Conservation (phyloP, 2,113 vertebrate species). For the Diadophis punctatus region DNA sequence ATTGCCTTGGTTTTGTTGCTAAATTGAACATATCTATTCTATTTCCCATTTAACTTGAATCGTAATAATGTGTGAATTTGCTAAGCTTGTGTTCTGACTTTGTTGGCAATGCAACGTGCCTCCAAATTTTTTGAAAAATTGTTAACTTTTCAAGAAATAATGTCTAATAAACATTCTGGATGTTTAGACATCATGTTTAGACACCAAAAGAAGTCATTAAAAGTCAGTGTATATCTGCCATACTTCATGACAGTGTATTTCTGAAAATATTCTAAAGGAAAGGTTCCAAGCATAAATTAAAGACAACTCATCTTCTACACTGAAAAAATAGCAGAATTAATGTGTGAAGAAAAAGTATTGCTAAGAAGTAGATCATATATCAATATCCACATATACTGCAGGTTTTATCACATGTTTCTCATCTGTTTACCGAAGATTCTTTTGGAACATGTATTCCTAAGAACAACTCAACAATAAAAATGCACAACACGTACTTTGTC, state of each 20-base stretch:
- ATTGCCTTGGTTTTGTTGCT: not conserved
- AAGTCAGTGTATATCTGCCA: not conserved
- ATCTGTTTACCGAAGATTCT: conserved; percentile 6
- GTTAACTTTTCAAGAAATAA: not conserved
- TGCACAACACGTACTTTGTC: not conserved
- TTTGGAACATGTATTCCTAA: conserved; percentile 3
- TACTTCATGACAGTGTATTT: not conserved
- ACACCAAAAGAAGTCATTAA: not conserved
- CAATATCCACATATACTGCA: not conserved
- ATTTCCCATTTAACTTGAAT: not conserved
- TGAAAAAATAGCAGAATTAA: not conserved
- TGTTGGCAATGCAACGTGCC: not conserved
- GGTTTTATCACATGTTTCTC: not conserved
- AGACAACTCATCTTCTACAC: not conserved
- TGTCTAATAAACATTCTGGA: not conserved
- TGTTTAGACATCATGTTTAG: not conserved
- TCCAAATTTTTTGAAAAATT: not conserved
- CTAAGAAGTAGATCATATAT: not conserved
- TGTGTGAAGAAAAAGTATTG: not conserved
- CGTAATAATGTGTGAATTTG: not conserved
- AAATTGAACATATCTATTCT: not conserved
- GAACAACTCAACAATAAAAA: not conserved
- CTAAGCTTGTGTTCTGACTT: not conserved
- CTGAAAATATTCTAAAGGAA: not conserved
- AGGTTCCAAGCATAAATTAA: not conserved